Base-by-base conservation (phyloP, 2,113 vertebrate species). In the Limanda limanda region DNA sequence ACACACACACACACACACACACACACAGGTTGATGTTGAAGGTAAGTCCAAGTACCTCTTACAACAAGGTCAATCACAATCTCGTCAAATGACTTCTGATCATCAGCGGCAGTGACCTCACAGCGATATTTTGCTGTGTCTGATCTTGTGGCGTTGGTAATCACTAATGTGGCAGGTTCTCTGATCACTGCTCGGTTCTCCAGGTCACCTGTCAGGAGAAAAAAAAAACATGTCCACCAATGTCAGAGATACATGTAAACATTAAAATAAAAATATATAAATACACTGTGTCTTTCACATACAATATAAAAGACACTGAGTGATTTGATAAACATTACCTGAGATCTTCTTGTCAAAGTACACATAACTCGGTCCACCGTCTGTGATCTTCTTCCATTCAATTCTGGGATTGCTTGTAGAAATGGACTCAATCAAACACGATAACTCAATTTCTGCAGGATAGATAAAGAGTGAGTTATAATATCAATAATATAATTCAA, bases 311-410 rank as follows among this genome's bases (percentile, higher is more conserved):
- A 5, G 3, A 27, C 3, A 31, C 5, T 31, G 31, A 31, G 5
- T 31, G 5, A 31, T 31, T 31, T 31, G 31, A 1, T 31, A 2
- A 4, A 4, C 35, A 1, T 23, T 95, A 98, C 98, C 98, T 89
- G 95, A 95, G 88, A 99, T 95, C 82, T 93, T 95, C 63, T 92
- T 94, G 25, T 94, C 92, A 62, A 97, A 98, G 87, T 94, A 99
- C 0, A 98, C 97, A 0, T 98, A 98, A 74, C 96, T 95, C 2
- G 96, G 96, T 45, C 96, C 95, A 0, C 93, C 95, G 37, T 92
- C 78, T 25, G 94, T 94, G 64, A 98, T 97, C 87, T 99, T 99
- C 95, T 99, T 99, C 98, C 98, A 99, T 81, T 99, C 98, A 0
- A 99, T 97, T 24, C 98, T 95, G 73, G 97, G 97, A 4, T 93